Evolutionary conservation across 2,797 vertebrate genomes (phyloP).

Genomic region (Paratrypauchen microcephalus): DNA sequence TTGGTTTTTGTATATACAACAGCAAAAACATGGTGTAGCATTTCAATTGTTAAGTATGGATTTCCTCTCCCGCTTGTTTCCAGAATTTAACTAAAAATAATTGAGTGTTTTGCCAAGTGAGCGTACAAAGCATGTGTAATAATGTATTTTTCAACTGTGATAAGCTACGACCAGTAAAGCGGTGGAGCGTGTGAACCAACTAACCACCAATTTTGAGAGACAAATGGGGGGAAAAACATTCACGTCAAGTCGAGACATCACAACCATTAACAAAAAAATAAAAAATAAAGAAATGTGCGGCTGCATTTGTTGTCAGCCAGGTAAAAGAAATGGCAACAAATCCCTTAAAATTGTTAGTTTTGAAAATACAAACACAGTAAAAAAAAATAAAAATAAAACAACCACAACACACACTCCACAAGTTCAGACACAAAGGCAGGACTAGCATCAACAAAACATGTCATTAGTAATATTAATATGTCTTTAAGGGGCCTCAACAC

Average conservation of each 20-base stretch:
- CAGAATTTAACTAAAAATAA: slow-evolving; percentile 24
- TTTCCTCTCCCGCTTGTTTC: slow-evolving; percentile 8
- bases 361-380: slow-evolving; percentile 30
- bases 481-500: slow-evolving; percentile 22
- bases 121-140: slow-evolving; percentile 16
- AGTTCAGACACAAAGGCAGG: slow-evolving; percentile 47
- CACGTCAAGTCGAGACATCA: slow-evolving; percentile 22
- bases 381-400: slow-evolving; percentile 9
- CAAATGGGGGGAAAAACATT: slow-evolving; percentile 1
- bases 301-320: slow-evolving; percentile 13
- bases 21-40: slow-evolving; percentile 29
- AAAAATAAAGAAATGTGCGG: slow-evolving; percentile 11
- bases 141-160: slow-evolving; percentile 31
- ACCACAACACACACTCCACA: slow-evolving; percentile 37
- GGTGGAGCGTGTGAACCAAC: slow-evolving; percentile 39
- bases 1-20: slow-evolving; percentile 33
- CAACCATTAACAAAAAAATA: slow-evolving; percentile 10
- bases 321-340: slow-evolving; percentile 26
- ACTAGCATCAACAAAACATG: slow-evolving; percentile 35
- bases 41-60: slow-evolving; percentile 38
- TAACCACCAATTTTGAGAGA: slow-evolving; percentile 26
- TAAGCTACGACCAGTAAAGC: slow-evolving; percentile 44
- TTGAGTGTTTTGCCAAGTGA: slow-evolving; percentile 37
- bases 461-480: slow-evolving; percentile 20
- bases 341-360: slow-evolving; percentile 24